A percentile compares a stretch with the other conserved stretches of the same genome.
phyloP scores from a whole-genome alignment of 2,888 invertebrate species.

The Ichneumoninae sp. region DNA sequence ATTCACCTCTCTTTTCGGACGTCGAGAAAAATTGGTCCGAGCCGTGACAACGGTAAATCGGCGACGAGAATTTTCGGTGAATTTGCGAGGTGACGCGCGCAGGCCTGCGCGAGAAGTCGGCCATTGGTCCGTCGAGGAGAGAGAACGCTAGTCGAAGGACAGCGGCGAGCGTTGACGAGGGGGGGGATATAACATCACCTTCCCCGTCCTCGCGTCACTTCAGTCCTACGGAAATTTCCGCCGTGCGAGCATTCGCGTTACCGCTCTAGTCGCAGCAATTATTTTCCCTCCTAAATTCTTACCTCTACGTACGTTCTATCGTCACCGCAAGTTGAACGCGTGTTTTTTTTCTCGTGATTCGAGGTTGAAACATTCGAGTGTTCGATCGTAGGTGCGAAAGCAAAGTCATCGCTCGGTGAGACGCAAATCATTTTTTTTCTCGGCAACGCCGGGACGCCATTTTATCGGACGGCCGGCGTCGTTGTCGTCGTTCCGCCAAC shows the following conservation, averaged over 20 bases:
- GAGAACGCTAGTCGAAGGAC: neutral
- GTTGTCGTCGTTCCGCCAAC: constrained; percentile 12
- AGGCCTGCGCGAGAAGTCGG: constrained; percentile 20
- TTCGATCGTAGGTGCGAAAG: neutral
- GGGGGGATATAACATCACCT: constrained; percentile 26
- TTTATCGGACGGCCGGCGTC: constrained; percentile 64
- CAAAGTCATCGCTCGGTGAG: constrained; percentile 16
- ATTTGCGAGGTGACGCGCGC: constrained; percentile 16
- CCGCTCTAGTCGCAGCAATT: neutral
- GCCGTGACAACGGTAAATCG: neutral
- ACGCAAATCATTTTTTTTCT: constrained; percentile 23
- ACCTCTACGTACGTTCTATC: neutral
- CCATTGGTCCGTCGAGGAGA: constrained; percentile 4
- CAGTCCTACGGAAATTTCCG: constrained; percentile 57
- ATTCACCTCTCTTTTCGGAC: neutral
- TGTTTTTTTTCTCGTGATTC: neutral
- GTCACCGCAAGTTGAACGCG: neutral
- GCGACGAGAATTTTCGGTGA: constrained; percentile 2
- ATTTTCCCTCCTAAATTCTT: constrained; percentile 8
- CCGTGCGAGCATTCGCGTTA: constrained; percentile 35
- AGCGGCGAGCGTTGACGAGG: neutral
- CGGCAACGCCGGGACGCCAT: constrained; percentile 64
- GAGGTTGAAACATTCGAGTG: neutral
- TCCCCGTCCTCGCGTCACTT: constrained; percentile 52
- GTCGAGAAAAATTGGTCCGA: neutral